These are phyloP conservation scores for Drosophila anceps DNA, from an alignment of 2,888 invertebrate genomes.

Conservation along the genomic window DNA sequence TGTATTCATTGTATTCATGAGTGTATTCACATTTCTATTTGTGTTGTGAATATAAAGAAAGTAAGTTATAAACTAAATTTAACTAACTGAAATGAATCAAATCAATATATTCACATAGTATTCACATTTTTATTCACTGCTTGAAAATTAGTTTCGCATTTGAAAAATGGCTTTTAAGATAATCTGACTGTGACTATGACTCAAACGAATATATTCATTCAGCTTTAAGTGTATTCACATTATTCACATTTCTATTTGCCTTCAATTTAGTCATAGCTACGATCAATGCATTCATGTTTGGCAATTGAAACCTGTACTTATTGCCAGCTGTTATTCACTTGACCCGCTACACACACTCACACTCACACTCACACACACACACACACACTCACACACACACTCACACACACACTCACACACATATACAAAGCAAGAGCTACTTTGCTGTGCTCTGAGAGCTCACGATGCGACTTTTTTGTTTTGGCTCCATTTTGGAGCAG, in stretches of 20 bases:
- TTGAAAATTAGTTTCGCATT: no score
- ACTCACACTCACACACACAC: conserved; percentile 5
- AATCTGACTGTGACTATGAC: background rate
- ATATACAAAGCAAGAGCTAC: conserved; percentile 60
- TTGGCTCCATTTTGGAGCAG: conserved; percentile 11
- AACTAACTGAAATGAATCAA: no score
- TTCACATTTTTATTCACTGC: background rate
- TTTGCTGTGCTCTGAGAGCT: conserved; percentile 56
- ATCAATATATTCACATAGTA: background rate
- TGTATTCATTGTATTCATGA: background rate
- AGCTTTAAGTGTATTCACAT: background rate
- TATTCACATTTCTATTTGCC: background rate
- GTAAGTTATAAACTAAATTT: no score
- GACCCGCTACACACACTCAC: conserved; percentile 16
- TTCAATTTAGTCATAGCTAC: background rate
- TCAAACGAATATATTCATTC: background rate
- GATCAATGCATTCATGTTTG: conserved; percentile 37
- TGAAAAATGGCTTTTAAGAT: no score
- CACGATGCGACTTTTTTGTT: conserved; percentile 45
- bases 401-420: conserved; percentile 1
- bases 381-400: background rate
- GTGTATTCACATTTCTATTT: no score
- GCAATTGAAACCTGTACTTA: conserved; percentile 15
- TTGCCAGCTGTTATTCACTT: conserved; percentile 43
- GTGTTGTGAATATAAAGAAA: no score